Percentiles rank a stretch among this genome's conserved stretches.
These are phyloP conservation scores for Oenanthe melanoleuca DNA, from an alignment of 2,113 vertebrate genomes.

Conservation along the genomic window DNA sequence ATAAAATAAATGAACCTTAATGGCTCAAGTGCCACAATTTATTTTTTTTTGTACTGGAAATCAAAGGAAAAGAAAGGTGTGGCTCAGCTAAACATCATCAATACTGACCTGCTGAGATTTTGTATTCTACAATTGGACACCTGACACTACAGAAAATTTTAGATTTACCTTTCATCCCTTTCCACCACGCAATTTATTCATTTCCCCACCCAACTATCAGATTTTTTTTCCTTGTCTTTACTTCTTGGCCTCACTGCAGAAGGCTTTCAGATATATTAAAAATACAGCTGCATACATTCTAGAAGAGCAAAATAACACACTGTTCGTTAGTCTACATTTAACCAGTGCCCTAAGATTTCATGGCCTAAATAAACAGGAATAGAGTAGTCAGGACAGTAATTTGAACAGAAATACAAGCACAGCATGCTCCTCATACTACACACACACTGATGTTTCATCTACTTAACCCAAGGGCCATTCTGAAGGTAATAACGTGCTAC, in stretches of 20 bases:
- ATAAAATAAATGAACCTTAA: not conserved
- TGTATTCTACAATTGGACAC: not conserved
- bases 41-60: not conserved
- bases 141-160: not conserved
- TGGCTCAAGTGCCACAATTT: not conserved
- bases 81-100: not conserved
- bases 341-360: not conserved
- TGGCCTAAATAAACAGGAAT: not conserved
- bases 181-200: not conserved
- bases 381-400: slow-evolving; percentile 36
- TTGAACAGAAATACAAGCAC: slow-evolving; percentile 22
- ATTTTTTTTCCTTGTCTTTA: not conserved
- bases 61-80: not conserved
- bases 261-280: not conserved
- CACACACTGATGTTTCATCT: slow-evolving; percentile 8
- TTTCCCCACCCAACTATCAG: not conserved
- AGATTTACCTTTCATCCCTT: not conserved
- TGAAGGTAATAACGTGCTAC: slow-evolving; percentile 41
- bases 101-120: not conserved
- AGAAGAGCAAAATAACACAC: not conserved
- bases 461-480: slow-evolving; percentile 39
- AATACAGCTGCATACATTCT: not conserved
- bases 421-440: slow-evolving; percentile 32
- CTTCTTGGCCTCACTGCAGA: not conserved
- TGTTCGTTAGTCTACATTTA: not conserved